Conservation (phyloP, 1,140 invertebrate genomes). For the Theocolax elegans region DNA sequence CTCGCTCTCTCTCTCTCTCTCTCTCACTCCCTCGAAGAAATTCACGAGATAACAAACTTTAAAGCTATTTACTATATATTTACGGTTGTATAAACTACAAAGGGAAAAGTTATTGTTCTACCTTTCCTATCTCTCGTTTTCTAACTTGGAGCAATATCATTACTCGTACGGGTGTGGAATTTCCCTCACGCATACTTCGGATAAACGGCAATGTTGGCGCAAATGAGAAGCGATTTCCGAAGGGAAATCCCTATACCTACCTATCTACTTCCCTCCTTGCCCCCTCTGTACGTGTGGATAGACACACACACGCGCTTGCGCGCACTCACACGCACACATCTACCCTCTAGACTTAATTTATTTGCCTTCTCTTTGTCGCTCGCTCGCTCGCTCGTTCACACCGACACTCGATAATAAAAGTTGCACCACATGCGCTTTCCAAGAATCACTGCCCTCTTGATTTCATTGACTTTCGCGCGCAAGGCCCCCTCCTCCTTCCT, state of each 20-base stretch:
- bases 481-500: neutral
- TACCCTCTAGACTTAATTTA: slow-evolving; percentile 19
- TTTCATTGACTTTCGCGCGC: slow-evolving; percentile 46
- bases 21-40: no score
- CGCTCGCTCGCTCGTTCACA: slow-evolving; percentile 7
- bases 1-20: no score
- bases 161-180: slow-evolving; percentile 36
- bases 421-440: slow-evolving; percentile 27
- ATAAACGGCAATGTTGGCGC: slow-evolving; percentile 32
- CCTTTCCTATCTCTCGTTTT: slow-evolving; percentile 14
- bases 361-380: slow-evolving; percentile 18
- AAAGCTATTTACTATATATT: slow-evolving; percentile 20
- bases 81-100: slow-evolving; percentile 17
- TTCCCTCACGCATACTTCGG: slow-evolving; percentile 35
- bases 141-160: slow-evolving; percentile 32
- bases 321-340: neutral
- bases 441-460: slow-evolving; percentile 33
- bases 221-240: slow-evolving; percentile 38
- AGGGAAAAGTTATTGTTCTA: slow-evolving; percentile 35
- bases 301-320: no score
- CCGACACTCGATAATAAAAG: slow-evolving; percentile 16
- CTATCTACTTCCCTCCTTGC: neutral
- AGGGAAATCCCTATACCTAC: neutral
- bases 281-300: neutral
- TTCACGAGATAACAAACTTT: slow-evolving; percentile 18